These are phyloP conservation scores for Orientallactaga sibirica DNA, from an alignment of 2,797 vertebrate genomes.

Conservation along the genomic window DNA sequence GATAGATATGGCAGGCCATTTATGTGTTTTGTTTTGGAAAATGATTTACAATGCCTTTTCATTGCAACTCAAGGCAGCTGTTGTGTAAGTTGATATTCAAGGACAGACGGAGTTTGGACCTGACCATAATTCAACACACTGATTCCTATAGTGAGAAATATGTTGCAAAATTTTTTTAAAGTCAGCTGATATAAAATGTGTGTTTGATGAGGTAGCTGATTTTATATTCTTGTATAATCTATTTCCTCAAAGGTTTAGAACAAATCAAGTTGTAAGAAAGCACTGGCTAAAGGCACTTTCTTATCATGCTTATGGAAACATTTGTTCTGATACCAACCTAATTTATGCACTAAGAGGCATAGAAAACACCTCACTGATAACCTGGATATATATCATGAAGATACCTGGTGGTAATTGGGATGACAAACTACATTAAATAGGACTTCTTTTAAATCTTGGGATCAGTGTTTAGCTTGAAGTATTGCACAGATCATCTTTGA, in stretches of 20 bases:
- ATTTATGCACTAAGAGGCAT: not conserved
- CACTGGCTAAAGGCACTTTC: not conserved
- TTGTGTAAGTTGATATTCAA: not conserved
- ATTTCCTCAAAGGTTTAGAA: not conserved
- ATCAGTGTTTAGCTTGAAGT: not conserved
- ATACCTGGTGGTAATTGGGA: not conserved
- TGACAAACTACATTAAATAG: not conserved
- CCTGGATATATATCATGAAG: not conserved
- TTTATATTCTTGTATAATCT: not conserved
- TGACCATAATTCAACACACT: not conserved
- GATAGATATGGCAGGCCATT: not conserved
- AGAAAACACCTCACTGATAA: not conserved
- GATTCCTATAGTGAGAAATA: conserved; percentile 24
- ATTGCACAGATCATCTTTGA: not conserved
- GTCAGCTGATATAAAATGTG: not conserved
- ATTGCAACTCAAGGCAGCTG: not conserved
- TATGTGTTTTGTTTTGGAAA: not conserved
- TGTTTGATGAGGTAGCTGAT: not conserved
- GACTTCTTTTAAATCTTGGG: not conserved
- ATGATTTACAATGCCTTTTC: not conserved
- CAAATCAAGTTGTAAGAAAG: not conserved
- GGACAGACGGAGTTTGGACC: not conserved
- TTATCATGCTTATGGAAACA: not conserved
- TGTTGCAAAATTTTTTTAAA: not conserved
- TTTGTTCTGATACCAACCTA: not conserved